phyloP scores from a whole-genome alignment of 1,140 invertebrate genomes.

The Cyclina sinensis region DNA sequence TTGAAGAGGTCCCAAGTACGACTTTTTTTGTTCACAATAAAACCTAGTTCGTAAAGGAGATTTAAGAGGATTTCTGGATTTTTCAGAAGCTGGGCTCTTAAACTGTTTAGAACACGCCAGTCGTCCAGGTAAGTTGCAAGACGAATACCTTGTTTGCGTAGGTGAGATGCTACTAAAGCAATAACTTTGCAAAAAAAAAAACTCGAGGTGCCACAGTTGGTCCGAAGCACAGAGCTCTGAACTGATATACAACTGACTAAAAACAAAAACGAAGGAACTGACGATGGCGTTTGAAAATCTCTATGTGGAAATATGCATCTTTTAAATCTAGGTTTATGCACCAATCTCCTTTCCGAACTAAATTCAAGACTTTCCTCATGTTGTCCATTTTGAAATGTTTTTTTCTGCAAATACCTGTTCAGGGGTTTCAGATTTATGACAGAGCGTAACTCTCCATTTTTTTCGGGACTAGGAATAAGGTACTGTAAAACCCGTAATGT shows the following conservation, averaged over 20 bases:
- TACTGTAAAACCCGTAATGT: constrained; percentile 51
- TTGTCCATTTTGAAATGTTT: constrained; percentile 64
- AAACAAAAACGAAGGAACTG: constrained; percentile 37
- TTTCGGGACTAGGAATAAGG: constrained; percentile 48
- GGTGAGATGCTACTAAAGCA: constrained; percentile 19
- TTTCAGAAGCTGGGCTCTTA: neutral
- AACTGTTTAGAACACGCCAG: neutral
- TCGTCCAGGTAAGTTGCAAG: constrained; percentile 56
- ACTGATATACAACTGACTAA: constrained; percentile 42
- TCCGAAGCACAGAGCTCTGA: constrained; percentile 25
- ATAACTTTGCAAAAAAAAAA: constrained; percentile 41
- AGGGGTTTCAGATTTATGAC: constrained; percentile 63
- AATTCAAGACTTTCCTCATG: constrained; percentile 41
- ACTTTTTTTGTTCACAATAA: constrained; percentile 49
- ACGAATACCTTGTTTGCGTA: constrained; percentile 10
- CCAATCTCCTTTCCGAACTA: constrained; percentile 51
- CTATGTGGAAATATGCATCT: constrained; percentile 61
- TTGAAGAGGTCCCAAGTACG: neutral
- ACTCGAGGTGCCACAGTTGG: constrained; percentile 46
- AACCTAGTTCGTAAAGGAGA: constrained; percentile 50
- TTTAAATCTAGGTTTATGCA: constrained; percentile 38
- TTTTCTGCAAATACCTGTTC: constrained; percentile 47
- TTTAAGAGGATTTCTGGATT: neutral
- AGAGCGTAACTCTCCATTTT: constrained; percentile 48
- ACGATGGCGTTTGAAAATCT: constrained; percentile 23